phyloP scores from a whole-genome alignment of 2,113 vertebrate genomes.

The Entelurus aequoreus region DNA sequence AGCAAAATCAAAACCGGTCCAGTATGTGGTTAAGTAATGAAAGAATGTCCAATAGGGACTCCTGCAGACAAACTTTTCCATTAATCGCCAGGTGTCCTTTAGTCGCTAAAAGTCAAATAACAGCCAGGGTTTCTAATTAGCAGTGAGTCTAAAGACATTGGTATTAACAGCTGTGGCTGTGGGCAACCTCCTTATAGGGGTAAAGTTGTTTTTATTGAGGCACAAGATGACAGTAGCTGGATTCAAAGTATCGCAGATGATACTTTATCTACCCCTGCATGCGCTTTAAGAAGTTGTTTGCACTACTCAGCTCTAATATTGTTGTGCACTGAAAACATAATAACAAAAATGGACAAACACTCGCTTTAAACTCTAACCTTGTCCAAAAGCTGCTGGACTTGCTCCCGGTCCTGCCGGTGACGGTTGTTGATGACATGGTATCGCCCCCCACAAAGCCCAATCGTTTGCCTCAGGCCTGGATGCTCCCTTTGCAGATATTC shows the following conservation, averaged over 20 bases:
- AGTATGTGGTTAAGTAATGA: constrained; percentile 7
- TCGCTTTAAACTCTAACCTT: constrained; percentile 53
- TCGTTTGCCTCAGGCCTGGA: constrained; percentile 59
- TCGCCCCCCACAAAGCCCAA: constrained; percentile 58
- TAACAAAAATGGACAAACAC: not conserved
- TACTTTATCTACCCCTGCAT: no score
- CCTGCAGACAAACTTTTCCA: not conserved
- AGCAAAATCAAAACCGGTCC: constrained; percentile 9
- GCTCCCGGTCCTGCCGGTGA: constrained; percentile 47
- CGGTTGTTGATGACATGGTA: constrained; percentile 73
- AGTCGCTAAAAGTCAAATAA: no score
- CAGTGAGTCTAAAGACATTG: no score
- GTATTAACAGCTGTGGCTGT: no score
- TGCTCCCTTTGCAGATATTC: constrained; percentile 58
- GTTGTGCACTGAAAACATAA: not conserved
- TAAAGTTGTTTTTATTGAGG: no score
- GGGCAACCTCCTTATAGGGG: not conserved
- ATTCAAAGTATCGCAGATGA: no score
- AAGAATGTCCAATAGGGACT: not conserved
- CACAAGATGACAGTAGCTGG: no score
- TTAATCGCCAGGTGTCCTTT: no score
- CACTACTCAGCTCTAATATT: no score
- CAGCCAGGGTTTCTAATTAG: no score
- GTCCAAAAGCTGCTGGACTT: constrained; percentile 61
- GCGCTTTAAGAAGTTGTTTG: no score